Percentiles rank a stretch among this genome's conserved stretches.
These are phyloP conservation scores for Tychaedon coryphoeus DNA, from an alignment of 2,113 vertebrate species.

Conservation along the genomic window DNA sequence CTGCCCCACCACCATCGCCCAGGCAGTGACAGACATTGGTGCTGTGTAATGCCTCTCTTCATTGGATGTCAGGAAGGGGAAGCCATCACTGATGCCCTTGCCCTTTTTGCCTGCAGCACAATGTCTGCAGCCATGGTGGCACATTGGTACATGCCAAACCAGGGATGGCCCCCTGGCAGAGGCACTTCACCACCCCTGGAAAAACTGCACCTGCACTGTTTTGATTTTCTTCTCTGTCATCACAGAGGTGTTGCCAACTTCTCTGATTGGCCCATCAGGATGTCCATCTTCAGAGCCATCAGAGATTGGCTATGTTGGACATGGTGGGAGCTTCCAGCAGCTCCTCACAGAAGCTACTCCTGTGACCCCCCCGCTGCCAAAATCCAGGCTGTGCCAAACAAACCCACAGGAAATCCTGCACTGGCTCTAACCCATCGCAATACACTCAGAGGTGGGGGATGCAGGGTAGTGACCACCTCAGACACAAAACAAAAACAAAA, in stretches of 20 bases:
- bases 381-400: background rate
- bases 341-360: background rate
- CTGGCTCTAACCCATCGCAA: background rate
- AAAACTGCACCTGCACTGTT: background rate
- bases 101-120: background rate
- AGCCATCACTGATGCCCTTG: too few relatives aligned
- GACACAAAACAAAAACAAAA: background rate
- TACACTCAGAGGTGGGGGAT: fast-evolving
- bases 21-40: too few relatives aligned
- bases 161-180: background rate
- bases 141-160: fast-evolving
- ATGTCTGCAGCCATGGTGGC: background rate
- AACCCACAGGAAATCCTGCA: fast-evolving
- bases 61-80: background rate
- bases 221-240: background rate
- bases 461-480: too few relatives aligned
- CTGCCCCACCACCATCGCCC: too few relatives aligned
- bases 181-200: too few relatives aligned
- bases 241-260: too few relatives aligned
- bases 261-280: background rate
- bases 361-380: too few relatives aligned
- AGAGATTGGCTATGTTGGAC: background rate
- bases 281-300: too few relatives aligned
- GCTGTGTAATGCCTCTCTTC: background rate
- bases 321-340: background rate